These are phyloP conservation scores for Himalopsyche phryganea DNA, from an alignment of 1,140 invertebrate species.

Conservation along the genomic window DNA sequence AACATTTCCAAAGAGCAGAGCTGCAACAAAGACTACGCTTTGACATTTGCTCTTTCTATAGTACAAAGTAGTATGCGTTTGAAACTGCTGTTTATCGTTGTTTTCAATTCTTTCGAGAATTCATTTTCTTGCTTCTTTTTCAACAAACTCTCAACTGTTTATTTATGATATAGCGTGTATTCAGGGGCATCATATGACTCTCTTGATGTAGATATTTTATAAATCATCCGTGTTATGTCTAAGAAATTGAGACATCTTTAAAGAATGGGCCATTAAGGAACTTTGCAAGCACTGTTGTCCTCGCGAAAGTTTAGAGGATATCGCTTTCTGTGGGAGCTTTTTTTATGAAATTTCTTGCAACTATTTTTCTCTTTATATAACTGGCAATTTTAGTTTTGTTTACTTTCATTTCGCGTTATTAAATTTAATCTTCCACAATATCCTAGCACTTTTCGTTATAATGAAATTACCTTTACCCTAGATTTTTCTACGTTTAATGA, in stretches of 20 bases:
- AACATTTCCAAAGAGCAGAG: too few relatives aligned
- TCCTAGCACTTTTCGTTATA: slow-evolving; percentile 13
- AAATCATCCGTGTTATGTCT: slow-evolving; percentile 3
- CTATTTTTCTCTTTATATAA: background rate
- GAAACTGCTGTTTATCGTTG: slow-evolving; percentile 33
- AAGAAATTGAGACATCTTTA: slow-evolving; percentile 31
- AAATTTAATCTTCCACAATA: slow-evolving; percentile 23
- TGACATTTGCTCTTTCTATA: background rate
- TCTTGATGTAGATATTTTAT: background rate
- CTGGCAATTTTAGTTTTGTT: background rate
- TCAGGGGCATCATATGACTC: slow-evolving; percentile 21
- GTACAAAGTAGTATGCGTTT: slow-evolving; percentile 10
- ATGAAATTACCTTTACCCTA: slow-evolving; percentile 19
- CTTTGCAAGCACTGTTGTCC: slow-evolving; percentile 19
- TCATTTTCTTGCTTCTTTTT: slow-evolving; percentile 10
- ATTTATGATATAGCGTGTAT: slow-evolving; percentile 28
- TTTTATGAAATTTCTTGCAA: background rate
- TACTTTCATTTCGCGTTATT: slow-evolving; percentile 20
- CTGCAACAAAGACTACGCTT: slow-evolving; percentile 5
- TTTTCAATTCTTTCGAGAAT: slow-evolving; percentile 32
- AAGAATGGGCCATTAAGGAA: slow-evolving; percentile 30
- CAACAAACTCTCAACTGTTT: slow-evolving; percentile 10
- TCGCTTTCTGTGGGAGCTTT: slow-evolving; percentile 19
- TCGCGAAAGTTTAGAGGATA: slow-evolving; percentile 16
- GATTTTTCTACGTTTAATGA: too few relatives aligned